phyloP scores from a whole-genome alignment of 92 coral and sea anemone species.

The Diadumene lineata region DNA sequence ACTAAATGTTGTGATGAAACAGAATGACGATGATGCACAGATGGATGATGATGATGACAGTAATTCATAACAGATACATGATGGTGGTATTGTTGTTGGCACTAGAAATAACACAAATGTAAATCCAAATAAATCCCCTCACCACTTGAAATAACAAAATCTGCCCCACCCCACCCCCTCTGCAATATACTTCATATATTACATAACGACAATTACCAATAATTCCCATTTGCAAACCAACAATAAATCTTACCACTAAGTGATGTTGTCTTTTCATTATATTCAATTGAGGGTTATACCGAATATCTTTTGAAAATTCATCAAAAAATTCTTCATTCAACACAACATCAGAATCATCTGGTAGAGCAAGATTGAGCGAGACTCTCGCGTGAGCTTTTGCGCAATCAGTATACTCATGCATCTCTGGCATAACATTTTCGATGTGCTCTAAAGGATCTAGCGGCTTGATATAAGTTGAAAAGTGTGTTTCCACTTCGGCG shows the following conservation, averaged over 20 bases:
- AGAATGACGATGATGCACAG: too few species aligned
- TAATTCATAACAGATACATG: too few species aligned
- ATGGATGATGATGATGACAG: too few species aligned
- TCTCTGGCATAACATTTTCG: constrained; percentile 6
- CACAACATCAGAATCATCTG: constrained; percentile 22
- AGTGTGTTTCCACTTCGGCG: constrained; percentile 50
- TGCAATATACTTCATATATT: too few species aligned
- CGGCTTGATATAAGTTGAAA: constrained; percentile 50
- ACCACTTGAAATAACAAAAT: too few species aligned
- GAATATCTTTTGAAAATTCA: constrained; percentile 27
- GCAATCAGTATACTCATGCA: constrained; percentile 2
- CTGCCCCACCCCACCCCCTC: too few species aligned
- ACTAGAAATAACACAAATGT: too few species aligned
- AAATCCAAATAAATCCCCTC: too few species aligned
- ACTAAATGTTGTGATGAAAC: too few species aligned
- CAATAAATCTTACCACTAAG: constrained; percentile 14
- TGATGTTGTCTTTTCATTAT: constrained; percentile 41
- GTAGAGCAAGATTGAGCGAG: constrained; percentile 21
- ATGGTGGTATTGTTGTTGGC: too few species aligned
- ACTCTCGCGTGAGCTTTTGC: constrained; percentile 27
- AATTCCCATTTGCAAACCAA: neutral
- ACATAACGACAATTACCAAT: too few species aligned
- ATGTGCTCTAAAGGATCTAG: constrained; percentile 51
- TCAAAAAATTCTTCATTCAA: constrained; percentile 12
- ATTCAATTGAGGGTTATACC: constrained; percentile 40